Evolutionary conservation across 2,888 invertebrate species (phyloP).

Genomic region (Calephelis perditalis): DNA sequence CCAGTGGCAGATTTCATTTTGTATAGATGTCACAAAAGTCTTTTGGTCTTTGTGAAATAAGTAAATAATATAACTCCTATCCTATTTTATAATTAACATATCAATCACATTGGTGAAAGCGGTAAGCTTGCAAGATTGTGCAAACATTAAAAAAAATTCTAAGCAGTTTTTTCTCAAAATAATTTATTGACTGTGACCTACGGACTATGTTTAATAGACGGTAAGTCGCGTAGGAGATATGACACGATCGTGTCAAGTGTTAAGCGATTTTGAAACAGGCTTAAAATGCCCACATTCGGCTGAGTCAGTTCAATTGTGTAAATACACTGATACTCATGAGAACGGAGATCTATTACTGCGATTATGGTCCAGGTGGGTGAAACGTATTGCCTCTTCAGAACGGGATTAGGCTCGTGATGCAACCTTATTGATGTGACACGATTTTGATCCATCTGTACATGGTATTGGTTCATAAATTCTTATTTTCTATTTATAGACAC

Average conservation of each 20-base stretch:
- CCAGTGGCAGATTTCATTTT: no score
- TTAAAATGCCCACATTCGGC: slow-evolving; percentile 33
- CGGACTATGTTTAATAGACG: slow-evolving; percentile 6
- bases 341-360: slow-evolving; percentile 7
- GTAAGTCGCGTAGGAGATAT: slow-evolving; percentile 44
- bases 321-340: slow-evolving; percentile 20
- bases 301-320: slow-evolving; percentile 38
- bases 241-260: slow-evolving; percentile 60
- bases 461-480: no score
- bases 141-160: no score
- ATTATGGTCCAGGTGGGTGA: slow-evolving; percentile 7
- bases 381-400: slow-evolving; percentile 7
- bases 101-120: no score
- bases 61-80: no score
- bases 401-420: background rate
- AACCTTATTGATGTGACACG: background rate
- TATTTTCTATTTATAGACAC: no score
- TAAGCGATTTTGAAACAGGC: slow-evolving; percentile 31
- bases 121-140: no score
- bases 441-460: background rate
- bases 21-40: no score
- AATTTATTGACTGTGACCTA: background rate
- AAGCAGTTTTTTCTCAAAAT: background rate
- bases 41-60: no score
- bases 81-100: no score